Evolutionary conservation across 2,888 invertebrate genomes (phyloP), one percentile per base, ranked within the genome.

Genomic region (Cepaea hortensis): DNA sequence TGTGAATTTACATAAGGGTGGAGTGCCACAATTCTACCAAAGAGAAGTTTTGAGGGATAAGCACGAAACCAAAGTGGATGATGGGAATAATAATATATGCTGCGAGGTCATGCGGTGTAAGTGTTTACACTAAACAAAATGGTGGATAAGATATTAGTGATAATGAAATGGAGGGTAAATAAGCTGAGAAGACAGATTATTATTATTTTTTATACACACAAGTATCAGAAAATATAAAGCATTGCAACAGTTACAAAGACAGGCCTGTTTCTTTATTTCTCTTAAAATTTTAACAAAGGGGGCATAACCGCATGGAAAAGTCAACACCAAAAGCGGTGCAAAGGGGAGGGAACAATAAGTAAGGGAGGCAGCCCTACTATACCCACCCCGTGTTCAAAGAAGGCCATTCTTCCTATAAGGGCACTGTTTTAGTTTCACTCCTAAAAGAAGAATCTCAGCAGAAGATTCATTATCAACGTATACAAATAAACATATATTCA

Each of bases 261-360:
- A 81, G 75, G 84, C 81, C 80, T 76, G 55, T 55, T 6, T 55
- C 11, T 55, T 55, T 55, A 9, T 55, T 55, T 55, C 11, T 55
- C 11, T 55, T 55, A 55, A 55, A 55, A 84, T 80, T 84, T 82
- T 76, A 86, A 86, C 76, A 82, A 82, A 70, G 62, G 85, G 81
- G 70, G 73, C 75, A 86, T 86, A 86, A 77, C 82, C 70, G 77
- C 70, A 82, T 82, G 86, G 84, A 84, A 48, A 87, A 62, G 82
- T 84, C 77, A 87, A 87, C 87, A 84, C 87, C 87, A 87, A 87
- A 87, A 87, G 87, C 87, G 87, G 87, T 87, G 87, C 87, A 84
- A 84, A 75, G 76, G 73, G 86, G 84, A 76, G 48, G 23, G 72
- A 84, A 87, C 84, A 87, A 84, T 87, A 81, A 80, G 84, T 73